phyloP scores from a whole-genome alignment of 1,140 invertebrate genomes.

The Tetramorium parvispinum region DNA sequence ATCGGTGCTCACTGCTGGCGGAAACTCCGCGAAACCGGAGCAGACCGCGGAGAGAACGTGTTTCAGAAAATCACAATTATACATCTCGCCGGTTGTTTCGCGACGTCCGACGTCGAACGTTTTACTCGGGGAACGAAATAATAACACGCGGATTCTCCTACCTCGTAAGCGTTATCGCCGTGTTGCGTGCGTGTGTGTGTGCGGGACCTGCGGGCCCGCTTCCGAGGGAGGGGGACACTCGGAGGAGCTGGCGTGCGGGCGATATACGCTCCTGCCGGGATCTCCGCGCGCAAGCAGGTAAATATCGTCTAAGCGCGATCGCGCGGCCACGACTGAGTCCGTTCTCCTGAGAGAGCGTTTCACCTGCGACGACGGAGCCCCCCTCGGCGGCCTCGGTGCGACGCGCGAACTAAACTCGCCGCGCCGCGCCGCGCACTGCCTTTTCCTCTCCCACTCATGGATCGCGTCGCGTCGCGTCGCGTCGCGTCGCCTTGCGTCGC shows the following conservation, averaged over 20 bases:
- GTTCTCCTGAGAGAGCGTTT: conserved; percentile 69
- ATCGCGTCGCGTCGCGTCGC: conserved; percentile 23
- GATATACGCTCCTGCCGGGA: conserved; percentile 55
- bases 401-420: conserved; percentile 47
- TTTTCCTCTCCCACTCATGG: conserved; percentile 53
- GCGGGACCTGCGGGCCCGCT: conserved; percentile 19
- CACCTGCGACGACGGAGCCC: conserved; percentile 73
- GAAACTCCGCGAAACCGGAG: not conserved
- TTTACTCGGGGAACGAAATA: not conserved
- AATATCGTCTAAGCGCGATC: conserved; percentile 73
- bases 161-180: conserved; percentile 53
- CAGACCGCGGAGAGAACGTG: not conserved
- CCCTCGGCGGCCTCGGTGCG: conserved; percentile 60
- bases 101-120: not conserved
- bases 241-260: not conserved
- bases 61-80: not conserved
- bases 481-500: conserved; percentile 8
- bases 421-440: conserved; percentile 10
- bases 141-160: conserved; percentile 48
- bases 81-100: not conserved
- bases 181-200: conserved; percentile 28
- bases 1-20: conserved; percentile 29
- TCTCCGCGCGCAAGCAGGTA: conserved; percentile 57
- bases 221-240: conserved; percentile 12
- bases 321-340: conserved; percentile 71